Evolutionary conservation across 2,888 invertebrate species (phyloP), one percentile per base, ranked within the genome.

Genomic region (Ectropis crepuscularia): DNA sequence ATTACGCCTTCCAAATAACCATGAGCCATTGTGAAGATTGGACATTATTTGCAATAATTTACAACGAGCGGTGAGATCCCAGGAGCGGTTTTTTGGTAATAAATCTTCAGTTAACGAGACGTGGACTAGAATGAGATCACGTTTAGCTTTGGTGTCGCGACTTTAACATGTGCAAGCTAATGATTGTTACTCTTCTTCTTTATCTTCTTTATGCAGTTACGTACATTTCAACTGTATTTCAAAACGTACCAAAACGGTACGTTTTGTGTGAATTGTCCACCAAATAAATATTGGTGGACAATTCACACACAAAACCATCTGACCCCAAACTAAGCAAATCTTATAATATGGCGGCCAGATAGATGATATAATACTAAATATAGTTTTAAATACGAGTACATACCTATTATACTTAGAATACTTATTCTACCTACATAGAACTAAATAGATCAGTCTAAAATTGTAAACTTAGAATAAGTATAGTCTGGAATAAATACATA

Each of bases 81-180:
- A 51, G 11, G 55, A 50, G 5, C n/a, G 41, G 12, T 54, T 62
- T 69, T 65, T 66, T 39, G 50, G 61, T 43, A 55, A 68, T 69
- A 67, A 70, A 70, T 72, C 67, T 66, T 60, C 50, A 7, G 53
- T 43, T 66, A 64, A 63, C 61, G 62, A 64, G 65, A 63, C 64
- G 38, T 46, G 43, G 47, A 47, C 49, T 54, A 46, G 45, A 69
- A 69, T 69, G 61, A 64, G 58, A 67, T 67, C 67, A 69, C 69
- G 63, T 63, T 45, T 62, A 59, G 42, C 48, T 46, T 50, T 39
- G 16, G 58, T 58, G 65, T 63, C 61, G 55, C 43, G 45, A 48
- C 57, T 62, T 61, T 67, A 67, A 65, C 69, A 65, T 63, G 58
- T 69, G 63, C 47, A 47, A 28, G 47, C 38, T 63, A 69, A 69